phyloP scores from a whole-genome alignment of 2,797 vertebrate genomes.

The Cossypha dichroa region DNA sequence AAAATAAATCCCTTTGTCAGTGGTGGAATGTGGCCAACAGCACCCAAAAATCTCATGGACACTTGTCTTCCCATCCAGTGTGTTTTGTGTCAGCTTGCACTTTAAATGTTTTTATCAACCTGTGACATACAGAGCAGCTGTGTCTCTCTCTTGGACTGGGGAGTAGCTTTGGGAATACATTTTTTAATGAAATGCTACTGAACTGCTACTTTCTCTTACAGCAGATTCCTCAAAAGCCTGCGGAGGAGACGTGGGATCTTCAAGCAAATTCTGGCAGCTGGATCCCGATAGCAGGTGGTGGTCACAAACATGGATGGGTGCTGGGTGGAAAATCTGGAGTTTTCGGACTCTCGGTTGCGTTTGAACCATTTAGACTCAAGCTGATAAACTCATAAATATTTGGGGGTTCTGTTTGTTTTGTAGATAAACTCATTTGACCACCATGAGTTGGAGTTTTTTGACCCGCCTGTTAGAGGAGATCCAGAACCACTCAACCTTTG shows the following conservation, averaged over 20 bases:
- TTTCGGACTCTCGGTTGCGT: background rate
- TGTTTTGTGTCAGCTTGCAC: background rate
- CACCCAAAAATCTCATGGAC: background rate
- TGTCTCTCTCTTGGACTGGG: background rate
- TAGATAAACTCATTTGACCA: slow-evolving; percentile 73
- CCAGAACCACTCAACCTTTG: slow-evolving; percentile 99
- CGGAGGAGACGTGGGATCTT: slow-evolving; percentile 43
- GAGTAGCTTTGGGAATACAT: background rate
- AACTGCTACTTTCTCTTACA: background rate
- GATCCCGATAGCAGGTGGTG: slow-evolving; percentile 63
- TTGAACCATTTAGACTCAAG: rapidly evolving
- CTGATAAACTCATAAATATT: background rate
- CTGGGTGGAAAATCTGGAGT: background rate
- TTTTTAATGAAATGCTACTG: background rate
- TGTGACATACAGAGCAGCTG: background rate
- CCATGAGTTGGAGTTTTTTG: slow-evolving; percentile 99
- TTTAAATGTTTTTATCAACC: background rate
- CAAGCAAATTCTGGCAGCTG: slow-evolving; percentile 42
- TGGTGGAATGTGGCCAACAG: background rate
- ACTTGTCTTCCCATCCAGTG: background rate
- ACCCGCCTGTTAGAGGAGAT: slow-evolving; percentile 98
- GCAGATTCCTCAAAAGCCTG: slow-evolving; percentile 54
- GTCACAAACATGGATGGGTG: background rate
- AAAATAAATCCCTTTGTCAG: background rate
- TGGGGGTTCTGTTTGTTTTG: background rate